Evolutionary conservation across 1,140 invertebrate genomes (phyloP).

Genomic region (Drosophila arawakana): DNA sequence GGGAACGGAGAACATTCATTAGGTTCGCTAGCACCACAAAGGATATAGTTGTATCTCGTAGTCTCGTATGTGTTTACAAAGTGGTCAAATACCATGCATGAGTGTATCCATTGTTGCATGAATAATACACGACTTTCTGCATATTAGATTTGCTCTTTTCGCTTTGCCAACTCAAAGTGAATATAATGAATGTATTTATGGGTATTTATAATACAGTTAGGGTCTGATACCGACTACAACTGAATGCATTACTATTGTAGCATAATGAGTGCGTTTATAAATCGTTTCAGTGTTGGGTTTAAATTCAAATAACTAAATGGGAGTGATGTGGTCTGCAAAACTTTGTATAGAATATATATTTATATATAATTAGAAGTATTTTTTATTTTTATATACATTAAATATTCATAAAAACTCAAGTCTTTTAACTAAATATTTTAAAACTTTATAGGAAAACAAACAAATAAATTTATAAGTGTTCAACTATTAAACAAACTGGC

Average conservation of each 20-base stretch:
- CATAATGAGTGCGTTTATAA: slow-evolving; percentile 3
- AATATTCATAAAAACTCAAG: too few species aligned
- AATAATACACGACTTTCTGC: not conserved
- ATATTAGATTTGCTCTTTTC: slow-evolving; percentile 4
- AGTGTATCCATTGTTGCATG: slow-evolving; percentile 27
- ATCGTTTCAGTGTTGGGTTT: not conserved
- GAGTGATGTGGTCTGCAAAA: too few species aligned
- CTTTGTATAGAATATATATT: too few species aligned
- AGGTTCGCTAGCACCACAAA: not conserved
- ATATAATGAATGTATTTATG: slow-evolving; percentile 43
- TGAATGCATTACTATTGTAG: not conserved
- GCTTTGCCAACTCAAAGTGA: slow-evolving; percentile 4
- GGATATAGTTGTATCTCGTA: not conserved
- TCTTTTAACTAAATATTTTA: too few species aligned
- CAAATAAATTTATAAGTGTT: too few species aligned
- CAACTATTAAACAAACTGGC: too few species aligned
- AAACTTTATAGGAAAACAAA: too few species aligned
- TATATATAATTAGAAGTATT: too few species aligned
- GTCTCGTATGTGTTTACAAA: slow-evolving; percentile 29
- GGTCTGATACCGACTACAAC: not conserved
- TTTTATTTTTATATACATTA: too few species aligned
- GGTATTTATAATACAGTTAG: slow-evolving; percentile 16
- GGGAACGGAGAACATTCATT: not conserved
- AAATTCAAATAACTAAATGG: too few species aligned
- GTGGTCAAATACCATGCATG: slow-evolving; percentile 22